Base-by-base conservation (phyloP, 2,888 invertebrate species). In the Tetrapedia diversipes region DNA sequence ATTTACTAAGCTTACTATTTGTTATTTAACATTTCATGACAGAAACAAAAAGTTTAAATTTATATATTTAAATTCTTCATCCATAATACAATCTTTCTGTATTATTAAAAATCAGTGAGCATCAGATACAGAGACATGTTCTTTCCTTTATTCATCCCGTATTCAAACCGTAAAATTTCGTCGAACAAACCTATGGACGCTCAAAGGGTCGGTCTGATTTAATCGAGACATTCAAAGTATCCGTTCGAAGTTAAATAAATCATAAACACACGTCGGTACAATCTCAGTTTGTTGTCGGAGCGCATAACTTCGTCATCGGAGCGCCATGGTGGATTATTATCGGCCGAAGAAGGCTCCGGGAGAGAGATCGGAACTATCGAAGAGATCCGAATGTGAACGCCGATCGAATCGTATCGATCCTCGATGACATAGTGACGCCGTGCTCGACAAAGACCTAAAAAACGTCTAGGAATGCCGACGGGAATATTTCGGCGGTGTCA, bases 401-500 rank as follows among this genome's bases (percentile, higher is more conserved):
- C 47, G 77, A 80, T 81, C 75, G 61, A 80, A 84, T 81, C 71
- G 73, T 74, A 82, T 80, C 68, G 79, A 77, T 82, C 81, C n/a
- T 80, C 87, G 86, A 89, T 87, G 88, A 88, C 88, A 87, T 81
- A 87, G 87, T 88, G 87, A 89, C 86, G 89, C 89, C 88, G 89
- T 88, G 86, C 82, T 89, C 85, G 87, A 90, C 90, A 89, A 89
- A 90, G 89, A 85, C 88, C 79, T 85, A 89, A 89, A 89, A 90
- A 89, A 90, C 86, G 84, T 89, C 89, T 90, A 90, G 89, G 90
- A 90, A 90, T 90, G 88, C 84, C 86, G 86, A 81, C 87, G 80
- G 77, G 85, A 88, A 90, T 90, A 89, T 90, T 90, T 90, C 89
- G 89, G 89, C 89, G 84, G 89, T 90, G 90, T 90, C 90, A 90